Evolutionary conservation across 2,113 vertebrate species (phyloP), one percentile per base, ranked within the genome.

Genomic region (Oriolus oriolus): DNA sequence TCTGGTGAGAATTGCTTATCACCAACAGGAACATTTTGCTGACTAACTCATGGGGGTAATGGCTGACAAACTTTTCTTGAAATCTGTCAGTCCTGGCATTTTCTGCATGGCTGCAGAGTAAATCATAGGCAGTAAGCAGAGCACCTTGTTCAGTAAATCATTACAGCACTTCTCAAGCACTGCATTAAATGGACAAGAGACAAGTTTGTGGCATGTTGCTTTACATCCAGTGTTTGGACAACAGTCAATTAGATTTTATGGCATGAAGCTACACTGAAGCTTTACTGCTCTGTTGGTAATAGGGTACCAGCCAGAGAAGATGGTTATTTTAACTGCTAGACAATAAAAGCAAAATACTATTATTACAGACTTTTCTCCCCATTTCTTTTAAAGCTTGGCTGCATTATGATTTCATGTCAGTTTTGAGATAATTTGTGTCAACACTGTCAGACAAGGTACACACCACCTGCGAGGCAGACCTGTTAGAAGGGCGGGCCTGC

Each of bases 271-370:
- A 65, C 22, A n/a, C 41, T 50, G 91, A 84, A 81, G 66, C 53
- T 92, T 81, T 60, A 64, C 37, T 53, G 78, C 74, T 83, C 26
- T 89, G 81, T 89, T 52, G 66, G 95, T 87, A 93, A 87, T 35
- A 77, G 84, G 83, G 87, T 90, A 81, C 64, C 70, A 95, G 68
- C 79, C 22, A 59, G 68, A 94, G 75, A 79, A 93, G 82, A 88
- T 33, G 71, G 87, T 96, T 96, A 94, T 97, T 98, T 97, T 97
- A 94, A 97, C 84, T 76, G 90, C 81, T 78, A 88, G 84, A 82
- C 77, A 97, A 93, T 97, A 95, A 97, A 96, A 93, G 57, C 41
- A 95, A 96, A 98, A 97, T 39, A 92, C 94, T 96, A 68, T 96
- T 96, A 97, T 98, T 97, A 97, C 33, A 49, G 70, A 64, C 52